Evolutionary conservation across 2,888 invertebrate genomes (phyloP).

Genomic region (Protonemura montana): DNA sequence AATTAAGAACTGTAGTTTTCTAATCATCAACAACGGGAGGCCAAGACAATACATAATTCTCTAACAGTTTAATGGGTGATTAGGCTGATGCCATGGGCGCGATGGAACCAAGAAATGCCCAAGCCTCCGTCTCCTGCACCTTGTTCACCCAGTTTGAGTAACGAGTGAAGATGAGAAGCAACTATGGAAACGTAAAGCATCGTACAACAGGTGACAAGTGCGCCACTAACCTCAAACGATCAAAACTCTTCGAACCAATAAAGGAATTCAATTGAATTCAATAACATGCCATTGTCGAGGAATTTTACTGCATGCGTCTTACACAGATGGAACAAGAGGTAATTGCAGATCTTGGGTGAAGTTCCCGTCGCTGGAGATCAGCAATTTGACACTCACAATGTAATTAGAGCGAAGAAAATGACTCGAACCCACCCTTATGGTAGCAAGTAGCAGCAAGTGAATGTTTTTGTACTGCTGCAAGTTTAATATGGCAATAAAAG

Average conservation of each 20-base stretch:
- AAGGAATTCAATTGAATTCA: neutral
- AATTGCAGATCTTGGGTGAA: neutral
- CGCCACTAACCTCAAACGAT: neutral
- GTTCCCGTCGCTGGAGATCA: neutral
- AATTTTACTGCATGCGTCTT: too few species aligned
- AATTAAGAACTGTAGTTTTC: neutral
- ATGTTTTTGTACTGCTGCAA: too few species aligned
- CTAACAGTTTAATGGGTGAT: neutral
- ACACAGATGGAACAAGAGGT: neutral
- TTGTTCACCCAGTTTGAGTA: constrained; percentile 15
- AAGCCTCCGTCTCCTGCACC: neutral
- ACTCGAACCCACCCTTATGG: neutral
- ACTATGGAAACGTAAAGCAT: neutral
- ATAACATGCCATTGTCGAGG: neutral
- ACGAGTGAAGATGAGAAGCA: neutral
- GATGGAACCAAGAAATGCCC: neutral
- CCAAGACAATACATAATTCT: neutral
- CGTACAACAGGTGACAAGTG: neutral
- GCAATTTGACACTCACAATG: neutral
- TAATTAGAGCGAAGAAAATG: neutral
- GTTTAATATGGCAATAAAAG: too few species aligned
- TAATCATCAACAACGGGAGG: neutral
- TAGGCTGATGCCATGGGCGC: neutral
- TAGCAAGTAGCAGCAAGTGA: too few species aligned
- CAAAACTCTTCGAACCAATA: neutral